Percentiles rank a stretch among this genome's conserved stretches.
These are phyloP conservation scores for Sinopyrophorus schimmeli DNA, from an alignment of 2,888 invertebrate species.

Conservation along the genomic window DNA sequence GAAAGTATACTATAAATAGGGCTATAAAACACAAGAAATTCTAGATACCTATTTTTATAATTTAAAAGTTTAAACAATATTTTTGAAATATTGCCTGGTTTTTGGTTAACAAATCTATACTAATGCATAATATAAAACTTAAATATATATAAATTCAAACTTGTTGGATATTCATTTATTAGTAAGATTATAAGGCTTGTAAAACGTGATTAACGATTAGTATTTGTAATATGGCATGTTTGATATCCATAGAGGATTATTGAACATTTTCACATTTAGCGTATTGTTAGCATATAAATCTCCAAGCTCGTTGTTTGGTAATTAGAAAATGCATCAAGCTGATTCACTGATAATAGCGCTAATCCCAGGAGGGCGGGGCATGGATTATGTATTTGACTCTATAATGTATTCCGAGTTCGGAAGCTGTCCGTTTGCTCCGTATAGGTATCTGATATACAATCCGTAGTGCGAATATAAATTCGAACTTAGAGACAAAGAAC, in stretches of 20 bases:
- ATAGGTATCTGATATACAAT: slow-evolving; percentile 27
- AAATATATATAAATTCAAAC: no score
- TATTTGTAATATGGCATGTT: slow-evolving; percentile 7
- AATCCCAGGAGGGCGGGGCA: slow-evolving; percentile 32
- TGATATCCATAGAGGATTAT: slow-evolving; percentile 5
- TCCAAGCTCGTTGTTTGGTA: slow-evolving; percentile 36
- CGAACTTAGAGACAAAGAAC: slow-evolving; percentile 12
- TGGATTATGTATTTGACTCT: slow-evolving; percentile 32
- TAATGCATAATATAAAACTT: no score
- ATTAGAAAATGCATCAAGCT: slow-evolving; percentile 44
- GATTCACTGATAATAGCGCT: slow-evolving; percentile 40
- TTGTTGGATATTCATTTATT: no score
- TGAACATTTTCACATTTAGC: slow-evolving; percentile 24
- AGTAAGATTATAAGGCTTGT: no score
- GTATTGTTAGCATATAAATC: slow-evolving; percentile 37
- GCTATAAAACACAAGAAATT: no score
- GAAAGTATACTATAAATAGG: no score
- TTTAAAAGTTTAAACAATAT: no score
- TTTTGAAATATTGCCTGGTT: no score
- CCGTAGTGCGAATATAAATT: slow-evolving; percentile 24
- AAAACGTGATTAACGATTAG: slow-evolving; percentile 8
- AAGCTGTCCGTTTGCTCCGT: slow-evolving; percentile 23
- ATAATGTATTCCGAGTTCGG: slow-evolving; percentile 31
- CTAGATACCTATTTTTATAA: no score
- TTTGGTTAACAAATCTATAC: no score